These are phyloP conservation scores for Dipodomys merriami DNA, from an alignment of 2,113 vertebrate species.

Conservation along the genomic window DNA sequence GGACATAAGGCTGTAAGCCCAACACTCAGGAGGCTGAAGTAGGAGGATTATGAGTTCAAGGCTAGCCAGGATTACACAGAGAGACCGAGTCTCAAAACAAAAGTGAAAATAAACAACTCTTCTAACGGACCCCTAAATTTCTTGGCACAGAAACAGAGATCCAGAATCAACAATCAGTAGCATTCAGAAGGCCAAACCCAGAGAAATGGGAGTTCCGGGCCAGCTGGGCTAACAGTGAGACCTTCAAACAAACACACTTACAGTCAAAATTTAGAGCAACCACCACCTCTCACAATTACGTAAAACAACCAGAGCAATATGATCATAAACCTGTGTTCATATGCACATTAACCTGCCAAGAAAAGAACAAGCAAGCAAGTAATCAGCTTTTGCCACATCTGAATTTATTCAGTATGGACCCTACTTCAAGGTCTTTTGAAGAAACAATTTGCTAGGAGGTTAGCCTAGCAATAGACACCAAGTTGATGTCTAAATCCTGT, in stretches of 20 bases:
- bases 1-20: too few species aligned
- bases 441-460: neutral
- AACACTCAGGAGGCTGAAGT: too few species aligned
- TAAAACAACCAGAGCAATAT: neutral
- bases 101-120: too few species aligned
- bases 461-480: neutral
- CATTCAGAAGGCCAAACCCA: neutral
- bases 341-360: neutral
- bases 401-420: neutral
- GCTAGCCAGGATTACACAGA: too few species aligned
- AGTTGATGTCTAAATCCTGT: neutral
- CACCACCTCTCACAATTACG: neutral
- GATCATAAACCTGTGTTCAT: neutral
- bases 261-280: neutral
- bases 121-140: neutral
- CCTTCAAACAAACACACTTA: neutral
- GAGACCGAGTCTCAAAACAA: too few species aligned
- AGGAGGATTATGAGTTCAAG: too few species aligned
- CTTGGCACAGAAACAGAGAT: constrained; percentile 19
- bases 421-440: neutral
- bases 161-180: neutral
- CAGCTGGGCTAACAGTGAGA: neutral
- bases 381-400: neutral
- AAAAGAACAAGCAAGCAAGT: neutral
- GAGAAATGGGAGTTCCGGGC: neutral